Percentiles rank a stretch among this genome's conserved stretches.
Evolutionary conservation across 2,113 vertebrate genomes (phyloP).

Genomic region (Pontoporia blainvillei): DNA sequence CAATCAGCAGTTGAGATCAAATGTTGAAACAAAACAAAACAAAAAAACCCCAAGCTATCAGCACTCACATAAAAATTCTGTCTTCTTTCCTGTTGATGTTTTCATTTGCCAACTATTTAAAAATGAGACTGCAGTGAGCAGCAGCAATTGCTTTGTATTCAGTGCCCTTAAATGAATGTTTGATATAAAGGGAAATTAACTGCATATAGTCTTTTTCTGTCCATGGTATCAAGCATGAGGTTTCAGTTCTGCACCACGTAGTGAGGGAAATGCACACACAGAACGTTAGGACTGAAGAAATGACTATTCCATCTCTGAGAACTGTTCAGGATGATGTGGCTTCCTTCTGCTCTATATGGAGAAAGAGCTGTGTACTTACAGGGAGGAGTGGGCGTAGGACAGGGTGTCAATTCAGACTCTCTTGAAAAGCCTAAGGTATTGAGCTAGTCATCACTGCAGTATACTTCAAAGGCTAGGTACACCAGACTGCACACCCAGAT

Average conservation of each 20-base stretch:
- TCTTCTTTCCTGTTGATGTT: not conserved
- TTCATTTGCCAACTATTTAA: slow-evolving; percentile 23
- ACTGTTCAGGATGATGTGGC: not conserved
- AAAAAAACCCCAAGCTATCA: not conserved
- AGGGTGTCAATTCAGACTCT: not conserved
- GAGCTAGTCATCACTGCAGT: not conserved
- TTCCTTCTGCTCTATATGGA: not conserved
- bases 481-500: not conserved
- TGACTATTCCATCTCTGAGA: not conserved
- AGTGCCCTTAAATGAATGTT: not conserved
- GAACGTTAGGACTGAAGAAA: not conserved
- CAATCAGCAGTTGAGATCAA: slow-evolving; percentile 14
- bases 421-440: not conserved
- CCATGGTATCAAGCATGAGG: not conserved
- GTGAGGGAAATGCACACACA: not conserved
- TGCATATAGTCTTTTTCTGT: not conserved
- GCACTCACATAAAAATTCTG: slow-evolving; percentile 2
- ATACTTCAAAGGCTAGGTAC: not conserved
- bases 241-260: not conserved
- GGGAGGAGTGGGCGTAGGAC: not conserved
- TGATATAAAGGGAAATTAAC: slow-evolving; percentile 29
- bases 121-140: not conserved
- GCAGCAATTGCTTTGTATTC: slow-evolving; percentile 1
- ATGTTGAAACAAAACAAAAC: not conserved
- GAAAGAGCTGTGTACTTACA: not conserved